phyloP scores from a whole-genome alignment of 2,797 vertebrate species.

The Argentina silus region DNA sequence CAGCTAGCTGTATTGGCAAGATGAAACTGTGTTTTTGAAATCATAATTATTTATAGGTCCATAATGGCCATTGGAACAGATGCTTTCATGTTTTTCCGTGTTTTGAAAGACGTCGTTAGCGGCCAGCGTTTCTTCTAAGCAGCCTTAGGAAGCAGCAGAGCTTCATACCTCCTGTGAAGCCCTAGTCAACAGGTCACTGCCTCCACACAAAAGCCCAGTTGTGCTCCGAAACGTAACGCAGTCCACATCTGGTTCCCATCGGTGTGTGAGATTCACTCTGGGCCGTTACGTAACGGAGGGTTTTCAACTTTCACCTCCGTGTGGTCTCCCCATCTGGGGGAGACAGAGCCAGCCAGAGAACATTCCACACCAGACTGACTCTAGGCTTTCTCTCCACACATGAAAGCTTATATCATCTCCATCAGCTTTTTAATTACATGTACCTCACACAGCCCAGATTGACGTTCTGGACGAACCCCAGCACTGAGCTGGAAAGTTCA shows the following conservation, averaged over 20 bases:
- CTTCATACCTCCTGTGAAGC: slow-evolving; percentile 21
- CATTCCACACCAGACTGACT: slow-evolving; percentile 50
- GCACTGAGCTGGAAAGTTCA: not conserved
- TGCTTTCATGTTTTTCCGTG: not conserved
- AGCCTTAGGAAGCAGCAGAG: slow-evolving; percentile 17
- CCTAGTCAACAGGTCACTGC: slow-evolving; percentile 53
- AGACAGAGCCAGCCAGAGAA: slow-evolving; percentile 24
- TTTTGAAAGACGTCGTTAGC: slow-evolving; percentile 12
- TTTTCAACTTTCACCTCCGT: slow-evolving; percentile 62
- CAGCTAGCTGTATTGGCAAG: not conserved
- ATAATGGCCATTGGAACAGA: not conserved
- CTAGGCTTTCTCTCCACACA: slow-evolving; percentile 27
- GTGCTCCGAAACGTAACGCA: slow-evolving; percentile 44
- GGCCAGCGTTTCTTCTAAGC: slow-evolving; percentile 3
- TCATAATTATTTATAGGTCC: not conserved
- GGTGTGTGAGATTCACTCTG: slow-evolving; percentile 33
- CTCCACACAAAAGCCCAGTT: slow-evolving; percentile 67
- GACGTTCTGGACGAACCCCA: not conserved
- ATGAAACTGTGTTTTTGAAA: slow-evolving; percentile 4
- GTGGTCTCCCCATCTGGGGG: slow-evolving; percentile 51
- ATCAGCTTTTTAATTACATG: slow-evolving; percentile 36
- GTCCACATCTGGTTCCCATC: slow-evolving; percentile 75
- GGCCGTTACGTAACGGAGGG: slow-evolving; percentile 58
- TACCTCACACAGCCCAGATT: slow-evolving; percentile 4
- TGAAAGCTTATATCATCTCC: slow-evolving; percentile 31